Evolutionary conservation across 1,140 invertebrate genomes (phyloP), one percentile per base, ranked within the genome.

Genomic region (Matsumurasca onukii): DNA sequence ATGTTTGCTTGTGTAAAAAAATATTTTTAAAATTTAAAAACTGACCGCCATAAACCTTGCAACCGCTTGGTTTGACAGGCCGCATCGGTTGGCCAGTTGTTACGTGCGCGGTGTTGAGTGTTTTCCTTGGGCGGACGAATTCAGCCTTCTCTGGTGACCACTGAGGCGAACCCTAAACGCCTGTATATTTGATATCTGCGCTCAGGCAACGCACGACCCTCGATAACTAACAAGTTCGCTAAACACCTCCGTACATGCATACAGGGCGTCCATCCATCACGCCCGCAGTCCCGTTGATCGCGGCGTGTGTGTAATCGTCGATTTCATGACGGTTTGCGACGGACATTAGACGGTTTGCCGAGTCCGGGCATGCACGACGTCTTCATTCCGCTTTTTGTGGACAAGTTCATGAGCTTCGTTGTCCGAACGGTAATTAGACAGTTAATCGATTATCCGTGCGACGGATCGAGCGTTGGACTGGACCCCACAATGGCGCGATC

Each of bases 281-380:
- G 55, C 3, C 17, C 22, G 3, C 24, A 3, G 17, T 59, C 22
- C 55, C 55, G 55, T 20, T 59, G 2, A 24, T 51, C 49, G 3
- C n/a, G 49, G 22, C 55, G 15, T 29, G 55, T 59, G 55, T 59
- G 55, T 59, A 59, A 59, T 59, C 55, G 55, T 25, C 55, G 55
- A 59, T 59, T 59, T 59, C 55, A 59, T 59, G 55, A 27, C 55
- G 55, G 9, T 59, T 59, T 22, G 55, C 22, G 24, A 59, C 55
- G 55, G 55, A 27, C 29, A 59, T 59, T 59, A 59, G 55, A 20
- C 5, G 55, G 55, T 59, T 59, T 27, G 55, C 22, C 17, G 17
- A 24, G 55, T 29, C 2, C 29, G 22, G 55, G 22, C 55, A 59
- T 59, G 55, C 55, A 59, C 55, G 55, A 59, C 5, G 51, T 59